Percentiles rank a stretch among this genome's conserved stretches.
Evolutionary conservation across 2,888 invertebrate genomes (phyloP).

Genomic region (Meiosimyza platycephala): DNA sequence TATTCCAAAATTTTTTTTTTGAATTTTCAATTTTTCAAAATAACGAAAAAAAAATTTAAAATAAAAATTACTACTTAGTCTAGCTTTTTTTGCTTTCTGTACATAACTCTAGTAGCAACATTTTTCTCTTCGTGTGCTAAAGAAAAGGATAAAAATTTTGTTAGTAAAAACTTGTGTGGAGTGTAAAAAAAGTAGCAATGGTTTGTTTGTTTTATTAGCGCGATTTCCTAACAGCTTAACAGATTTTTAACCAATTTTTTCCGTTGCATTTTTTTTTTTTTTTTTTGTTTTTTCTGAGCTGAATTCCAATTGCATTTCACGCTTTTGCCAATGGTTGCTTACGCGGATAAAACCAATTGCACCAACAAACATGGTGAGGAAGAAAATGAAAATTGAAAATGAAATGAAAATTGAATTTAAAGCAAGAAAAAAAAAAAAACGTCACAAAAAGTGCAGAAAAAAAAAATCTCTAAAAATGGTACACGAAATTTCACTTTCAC

Average conservation of each 20-base stretch:
- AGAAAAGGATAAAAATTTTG: background rate
- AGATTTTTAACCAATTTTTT: constrained; percentile 46
- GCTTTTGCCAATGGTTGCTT: constrained; percentile 54
- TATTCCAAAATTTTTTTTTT: too few relatives aligned
- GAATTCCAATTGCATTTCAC: constrained; percentile 54
- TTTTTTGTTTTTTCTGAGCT: constrained; percentile 55
- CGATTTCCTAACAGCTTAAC: constrained; percentile 45
- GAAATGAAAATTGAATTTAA: constrained; percentile 14
- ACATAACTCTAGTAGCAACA: too few relatives aligned
- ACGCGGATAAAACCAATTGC: constrained; percentile 58
- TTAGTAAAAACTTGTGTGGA: background rate
- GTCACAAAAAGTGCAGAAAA: background rate
- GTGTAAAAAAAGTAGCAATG: background rate
- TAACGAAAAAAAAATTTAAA: too few relatives aligned
- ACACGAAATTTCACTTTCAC: constrained; percentile 62
- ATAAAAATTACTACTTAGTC: too few relatives aligned
- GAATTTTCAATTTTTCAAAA: too few relatives aligned
- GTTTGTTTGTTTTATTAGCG: constrained; percentile 20
- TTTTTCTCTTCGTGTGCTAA: too few relatives aligned
- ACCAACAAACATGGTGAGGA: background rate
- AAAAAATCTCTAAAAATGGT: background rate
- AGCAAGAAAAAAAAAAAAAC: background rate
- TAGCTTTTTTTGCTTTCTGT: too few relatives aligned
- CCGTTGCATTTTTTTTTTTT: constrained; percentile 48
- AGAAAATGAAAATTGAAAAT: constrained; percentile 46